Base-by-base conservation (phyloP, 2,888 invertebrate genomes). In the Eupithecia inturbata region DNA sequence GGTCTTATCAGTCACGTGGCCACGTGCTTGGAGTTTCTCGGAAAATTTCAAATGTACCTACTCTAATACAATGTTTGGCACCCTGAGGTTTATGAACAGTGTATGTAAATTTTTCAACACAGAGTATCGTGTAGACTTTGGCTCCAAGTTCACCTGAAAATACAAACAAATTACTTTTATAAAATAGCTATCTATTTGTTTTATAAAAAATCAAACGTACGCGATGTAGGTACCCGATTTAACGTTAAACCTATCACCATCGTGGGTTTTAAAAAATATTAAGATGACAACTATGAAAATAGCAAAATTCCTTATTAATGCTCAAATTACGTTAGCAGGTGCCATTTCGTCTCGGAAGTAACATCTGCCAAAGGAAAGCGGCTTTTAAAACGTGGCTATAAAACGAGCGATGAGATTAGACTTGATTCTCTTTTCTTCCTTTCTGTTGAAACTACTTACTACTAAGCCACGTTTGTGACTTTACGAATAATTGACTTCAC, bases 301-400 rank as follows among this genome's bases (percentile, higher is more conserved):
- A 53, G n/a, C n/a, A 45, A 45, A 45, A 57, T 57, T 57, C 26
- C 57, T 26, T 36, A 67, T 53, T 71, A 74, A 74, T 73, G 75
- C 49, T 64, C 64, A 73, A 69, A 60, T 69, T 66, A 64, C 70
- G 57, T 70, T 70, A 66, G 70, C 70, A 66, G 64, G 70, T 72
- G 66, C 75, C 68, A 67, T 72, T 70, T 57, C 67, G 60, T 75
- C 75, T 70, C 39, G 9, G 9, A 70, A 67, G 72, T 70, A 72
- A 70, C 70, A 75, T 72, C 68, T 72, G 75, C 53, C 28, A 68
- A 64, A 66, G 66, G 72, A 68, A 70, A 72, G 70, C 75, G 53
- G 75, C 67, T 74, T 72, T 72, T 72, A 28, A 53, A 70, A 64
- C 60, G 68, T 66, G 75, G 72, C 75, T 67, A 72, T 22, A 41